Base-by-base conservation (phyloP, 2,888 invertebrate genomes). In the Danaus chrysippus region DNA sequence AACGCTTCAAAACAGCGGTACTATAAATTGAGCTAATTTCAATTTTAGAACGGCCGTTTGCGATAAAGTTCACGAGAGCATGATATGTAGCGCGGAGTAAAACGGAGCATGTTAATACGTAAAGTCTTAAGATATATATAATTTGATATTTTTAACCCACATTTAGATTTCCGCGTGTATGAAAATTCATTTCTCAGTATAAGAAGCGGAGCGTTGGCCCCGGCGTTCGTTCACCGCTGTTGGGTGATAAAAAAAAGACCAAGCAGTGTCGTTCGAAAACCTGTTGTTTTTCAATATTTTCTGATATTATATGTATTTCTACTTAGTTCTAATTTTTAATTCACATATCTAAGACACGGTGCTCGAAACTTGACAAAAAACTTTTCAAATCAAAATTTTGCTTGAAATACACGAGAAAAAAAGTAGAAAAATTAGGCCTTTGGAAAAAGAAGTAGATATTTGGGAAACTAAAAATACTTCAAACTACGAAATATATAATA, bases 91-190 rank as follows among this genome's bases (percentile, higher is more conserved):
- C 23, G n/a, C 56, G 56, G 43, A 56, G 12, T 8, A 56, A 10
- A 15, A 54, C 43, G 43, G 44, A 62, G 59, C 59, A 42, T 59
- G 41, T 55, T 53, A 56, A 53, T 55, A 41, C 12, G 9, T 12
- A 57, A 59, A 44, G 13, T 46, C n/a, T 46, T 49, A 58, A 58
- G 49, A 54, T 49, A 54, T 55, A 46, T 53, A 42, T 61, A 58
- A 58, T 62, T 57, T 58, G 58, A 65, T 64, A 63, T 66, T 68
- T 67, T 64, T 68, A 69, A 68, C 69, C 68, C 67, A 71, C 70
- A 76, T 74, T 74, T 68, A 72, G 72, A 75, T 81, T 83, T 83
- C 80, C 79, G 81, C 69, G 63, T 66, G 63, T 68, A 73, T 68
- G 71, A 70, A 73, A 73, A 77, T 74, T 75, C 62, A 72, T 77